Evolutionary conservation across 37 sponge, comb jelly and placozoan genomes (phyloP).

Genomic region (Bolinopsis microptera): DNA sequence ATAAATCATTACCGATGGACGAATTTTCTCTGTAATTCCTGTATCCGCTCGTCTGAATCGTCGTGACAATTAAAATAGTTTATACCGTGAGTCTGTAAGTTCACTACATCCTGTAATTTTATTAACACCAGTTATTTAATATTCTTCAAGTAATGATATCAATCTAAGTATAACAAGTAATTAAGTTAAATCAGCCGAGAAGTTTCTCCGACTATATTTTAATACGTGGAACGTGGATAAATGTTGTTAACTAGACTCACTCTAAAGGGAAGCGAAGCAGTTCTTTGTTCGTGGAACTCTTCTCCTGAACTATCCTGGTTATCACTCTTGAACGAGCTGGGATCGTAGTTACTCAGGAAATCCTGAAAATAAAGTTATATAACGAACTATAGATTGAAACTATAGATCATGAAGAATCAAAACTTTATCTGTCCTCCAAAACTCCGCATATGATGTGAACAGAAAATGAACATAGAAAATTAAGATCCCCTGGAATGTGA

Average conservation of each 20-base stretch:
- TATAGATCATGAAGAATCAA: too few species aligned
- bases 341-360: constrained; percentile 17
- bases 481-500: too few species aligned
- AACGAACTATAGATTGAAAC: too few species aligned
- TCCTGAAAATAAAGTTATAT: not conserved
- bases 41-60: constrained; percentile 7
- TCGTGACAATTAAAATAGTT: constrained; percentile 2
- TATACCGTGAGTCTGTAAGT: constrained; percentile 26
- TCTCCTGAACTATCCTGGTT: not conserved
- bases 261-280: not conserved
- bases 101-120: not conserved
- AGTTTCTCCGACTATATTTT: too few species aligned
- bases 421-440: too few species aligned
- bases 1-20: not conserved
- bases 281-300: not conserved
- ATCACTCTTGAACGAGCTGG: not conserved
- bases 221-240: too few species aligned
- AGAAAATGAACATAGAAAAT: too few species aligned
- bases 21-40: constrained; percentile 49
- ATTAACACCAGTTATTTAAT: too few species aligned
- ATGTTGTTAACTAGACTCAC: constrained; percentile 9
- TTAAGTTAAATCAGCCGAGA: too few species aligned
- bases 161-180: too few species aligned
- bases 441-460: too few species aligned
- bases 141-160: too few species aligned